phyloP scores from a whole-genome alignment of 1,140 invertebrate species.

The Ips nitidus region DNA sequence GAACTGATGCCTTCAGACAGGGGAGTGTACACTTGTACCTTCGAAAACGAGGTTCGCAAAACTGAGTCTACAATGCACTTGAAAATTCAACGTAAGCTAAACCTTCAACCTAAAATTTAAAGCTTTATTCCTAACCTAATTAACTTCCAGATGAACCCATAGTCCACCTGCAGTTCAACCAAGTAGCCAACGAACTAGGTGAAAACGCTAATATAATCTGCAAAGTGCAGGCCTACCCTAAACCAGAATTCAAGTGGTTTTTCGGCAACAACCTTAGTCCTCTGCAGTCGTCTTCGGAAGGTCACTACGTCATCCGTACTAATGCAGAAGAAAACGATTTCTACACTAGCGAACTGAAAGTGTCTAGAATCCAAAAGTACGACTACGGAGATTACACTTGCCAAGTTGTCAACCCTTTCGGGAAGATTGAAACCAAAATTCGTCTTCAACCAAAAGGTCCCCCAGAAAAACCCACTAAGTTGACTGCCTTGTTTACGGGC shows the following conservation, averaged over 20 bases:
- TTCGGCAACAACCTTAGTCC: conserved; percentile 72
- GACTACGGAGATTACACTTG: conserved; percentile 92
- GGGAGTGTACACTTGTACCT: conserved; percentile 84
- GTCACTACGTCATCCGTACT: conserved; percentile 82
- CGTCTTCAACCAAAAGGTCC: conserved; percentile 79
- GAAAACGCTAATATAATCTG: conserved; percentile 85
- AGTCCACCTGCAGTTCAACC: conserved; percentile 79
- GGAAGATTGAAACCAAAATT: conserved; percentile 75
- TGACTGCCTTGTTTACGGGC: conserved; percentile 69
- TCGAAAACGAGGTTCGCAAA: conserved; percentile 86
- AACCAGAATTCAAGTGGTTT: conserved; percentile 90
- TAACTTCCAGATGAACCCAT: conserved; percentile 74
- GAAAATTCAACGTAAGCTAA: conserved; percentile 80
- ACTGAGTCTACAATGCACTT: conserved; percentile 85
- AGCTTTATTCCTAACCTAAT: conserved; percentile 2
- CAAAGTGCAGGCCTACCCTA: conserved; percentile 87
- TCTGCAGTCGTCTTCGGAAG: conserved; percentile 75
- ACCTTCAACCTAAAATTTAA: not conserved
- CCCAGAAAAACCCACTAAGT: conserved; percentile 76
- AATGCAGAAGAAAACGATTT: conserved; percentile 81
- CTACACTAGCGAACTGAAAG: conserved; percentile 76
- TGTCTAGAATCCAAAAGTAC: conserved; percentile 71
- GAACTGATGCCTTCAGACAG: conserved; percentile 79
- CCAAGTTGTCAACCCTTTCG: conserved; percentile 75
- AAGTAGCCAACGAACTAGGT: conserved; percentile 82